Percentiles rank a stretch among this genome's conserved stretches.
phyloP scores from a whole-genome alignment of 35 echinoderm and acorn worm genomes.

The Hemicentrotus pulcherrimus region DNA sequence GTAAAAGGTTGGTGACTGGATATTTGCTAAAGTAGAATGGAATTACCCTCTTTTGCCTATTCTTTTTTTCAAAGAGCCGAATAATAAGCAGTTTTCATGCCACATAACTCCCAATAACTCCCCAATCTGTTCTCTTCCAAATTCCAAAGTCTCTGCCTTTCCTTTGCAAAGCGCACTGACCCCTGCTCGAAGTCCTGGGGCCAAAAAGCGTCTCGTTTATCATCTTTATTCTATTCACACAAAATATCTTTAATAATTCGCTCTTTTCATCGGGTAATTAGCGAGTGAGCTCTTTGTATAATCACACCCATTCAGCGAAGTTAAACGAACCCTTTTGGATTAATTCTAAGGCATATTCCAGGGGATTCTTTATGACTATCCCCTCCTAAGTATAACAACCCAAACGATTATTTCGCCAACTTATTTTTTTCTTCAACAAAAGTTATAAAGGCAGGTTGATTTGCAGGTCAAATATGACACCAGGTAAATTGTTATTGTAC shows the following conservation, averaged over 20 bases:
- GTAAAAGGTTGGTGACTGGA: not conserved
- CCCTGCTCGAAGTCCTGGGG: not conserved
- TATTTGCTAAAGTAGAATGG: not conserved
- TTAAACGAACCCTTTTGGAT: conserved; percentile 21
- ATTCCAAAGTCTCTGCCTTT: not conserved
- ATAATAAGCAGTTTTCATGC: not conserved
- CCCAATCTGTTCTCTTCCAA: not conserved
- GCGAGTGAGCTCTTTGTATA: not conserved
- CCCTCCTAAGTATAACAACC: conserved; percentile 16
- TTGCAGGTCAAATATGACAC: conserved; percentile 27
- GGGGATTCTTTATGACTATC: not conserved
- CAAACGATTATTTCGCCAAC: not conserved
- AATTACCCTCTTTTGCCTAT: not conserved
- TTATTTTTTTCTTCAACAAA: not conserved
- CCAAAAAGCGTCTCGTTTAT: not conserved
- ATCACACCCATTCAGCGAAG: not conserved
- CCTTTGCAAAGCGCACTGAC: not conserved
- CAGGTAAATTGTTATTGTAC: not conserved
- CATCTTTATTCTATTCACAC: conserved; percentile 8
- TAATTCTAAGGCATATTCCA: not conserved
- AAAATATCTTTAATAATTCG: not conserved
- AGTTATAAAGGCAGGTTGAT: conserved; percentile 5
- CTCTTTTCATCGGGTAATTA: conserved; percentile 33
- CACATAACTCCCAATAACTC: not conserved
- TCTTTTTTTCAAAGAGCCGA: not conserved